A percentile compares a stretch with the other conserved stretches of the same genome.
Conservation (phyloP, 2,888 invertebrate genomes). For the Autographa gamma region DNA sequence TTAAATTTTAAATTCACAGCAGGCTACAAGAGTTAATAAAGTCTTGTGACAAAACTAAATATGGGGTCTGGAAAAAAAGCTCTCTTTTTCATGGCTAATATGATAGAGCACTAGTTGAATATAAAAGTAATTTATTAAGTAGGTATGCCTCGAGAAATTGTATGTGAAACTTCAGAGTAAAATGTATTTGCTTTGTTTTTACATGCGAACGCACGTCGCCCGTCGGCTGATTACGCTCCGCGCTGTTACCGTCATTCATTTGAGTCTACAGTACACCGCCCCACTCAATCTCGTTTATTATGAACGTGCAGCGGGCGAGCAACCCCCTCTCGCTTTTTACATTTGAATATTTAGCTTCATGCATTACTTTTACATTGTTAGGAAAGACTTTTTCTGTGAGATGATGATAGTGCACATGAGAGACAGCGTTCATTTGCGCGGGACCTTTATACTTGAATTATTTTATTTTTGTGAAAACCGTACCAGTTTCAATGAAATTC, state of each 20-base stretch:
- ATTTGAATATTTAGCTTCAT: constrained; percentile 80
- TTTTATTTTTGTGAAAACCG: constrained; percentile 46
- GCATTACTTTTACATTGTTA: constrained; percentile 79
- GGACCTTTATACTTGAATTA: constrained; percentile 57
- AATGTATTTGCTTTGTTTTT: constrained; percentile 81
- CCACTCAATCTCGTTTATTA: constrained; percentile 87
- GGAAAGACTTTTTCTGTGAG: constrained; percentile 66
- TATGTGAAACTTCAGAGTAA: constrained; percentile 66
- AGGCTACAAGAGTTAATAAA: constrained; percentile 43
- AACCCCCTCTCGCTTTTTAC: constrained; percentile 77
- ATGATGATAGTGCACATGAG: constrained; percentile 63
- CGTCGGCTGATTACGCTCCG: constrained; percentile 83
- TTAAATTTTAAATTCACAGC: constrained; percentile 40
- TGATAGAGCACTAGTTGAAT: constrained; percentile 58
- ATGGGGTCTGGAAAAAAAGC: constrained; percentile 37
- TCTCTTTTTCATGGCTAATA: constrained; percentile 52
- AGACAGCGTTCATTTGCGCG: constrained; percentile 52
- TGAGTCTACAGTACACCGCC: constrained; percentile 79
- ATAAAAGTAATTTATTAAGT: constrained; percentile 60
- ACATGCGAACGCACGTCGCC: constrained; percentile 78
- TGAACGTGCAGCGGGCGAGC: constrained; percentile 79
- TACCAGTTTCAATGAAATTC: constrained; percentile 30
- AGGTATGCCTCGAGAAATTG: constrained; percentile 61
- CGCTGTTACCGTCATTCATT: constrained; percentile 85
- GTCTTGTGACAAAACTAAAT: constrained; percentile 46